These are phyloP conservation scores for Psix sp. DNA, from an alignment of 1,140 invertebrate species.

Conservation along the genomic window DNA sequence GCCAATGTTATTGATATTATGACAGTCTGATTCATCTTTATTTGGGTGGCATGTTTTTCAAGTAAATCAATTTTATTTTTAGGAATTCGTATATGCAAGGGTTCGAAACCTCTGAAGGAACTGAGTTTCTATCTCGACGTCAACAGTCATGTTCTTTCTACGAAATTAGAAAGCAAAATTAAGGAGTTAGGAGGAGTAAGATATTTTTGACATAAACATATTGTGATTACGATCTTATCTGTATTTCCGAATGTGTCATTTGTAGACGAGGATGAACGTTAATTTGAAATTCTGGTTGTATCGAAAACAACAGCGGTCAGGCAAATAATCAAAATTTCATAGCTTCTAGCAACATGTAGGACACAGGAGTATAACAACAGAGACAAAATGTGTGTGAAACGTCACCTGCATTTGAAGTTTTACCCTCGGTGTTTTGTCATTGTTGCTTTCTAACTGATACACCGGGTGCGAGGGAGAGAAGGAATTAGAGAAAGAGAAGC, in stretches of 20 bases:
- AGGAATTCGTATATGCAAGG: conserved; percentile 70
- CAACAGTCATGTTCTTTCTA: conserved; percentile 80
- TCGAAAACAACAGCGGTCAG: no score
- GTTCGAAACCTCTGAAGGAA: conserved; percentile 77
- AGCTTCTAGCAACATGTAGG: conserved; percentile 80
- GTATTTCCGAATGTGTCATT: no score
- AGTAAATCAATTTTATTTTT: conserved; percentile 24
- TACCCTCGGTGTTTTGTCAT: conserved; percentile 1
- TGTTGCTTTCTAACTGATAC: not conserved
- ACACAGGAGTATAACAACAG: not conserved
- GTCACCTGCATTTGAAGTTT: conserved; percentile 14
- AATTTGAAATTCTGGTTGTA: no score
- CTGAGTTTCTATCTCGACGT: conserved; percentile 85
- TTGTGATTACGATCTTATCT: no score
- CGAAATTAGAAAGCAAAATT: conserved; percentile 81
- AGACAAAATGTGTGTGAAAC: conserved; percentile 9
- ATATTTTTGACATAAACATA: no score
- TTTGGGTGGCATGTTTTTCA: no score
- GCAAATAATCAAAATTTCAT: no score
- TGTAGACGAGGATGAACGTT: no score
- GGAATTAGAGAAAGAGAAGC: conserved; percentile 3
- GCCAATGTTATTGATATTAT: no score
- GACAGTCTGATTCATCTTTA: no score
- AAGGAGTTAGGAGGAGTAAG: conserved; percentile 83
- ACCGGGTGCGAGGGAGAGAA: not conserved